Evolutionary conservation across 2,113 vertebrate genomes (phyloP), one percentile per base, ranked within the genome.

Genomic region (Elephas maximus): DNA sequence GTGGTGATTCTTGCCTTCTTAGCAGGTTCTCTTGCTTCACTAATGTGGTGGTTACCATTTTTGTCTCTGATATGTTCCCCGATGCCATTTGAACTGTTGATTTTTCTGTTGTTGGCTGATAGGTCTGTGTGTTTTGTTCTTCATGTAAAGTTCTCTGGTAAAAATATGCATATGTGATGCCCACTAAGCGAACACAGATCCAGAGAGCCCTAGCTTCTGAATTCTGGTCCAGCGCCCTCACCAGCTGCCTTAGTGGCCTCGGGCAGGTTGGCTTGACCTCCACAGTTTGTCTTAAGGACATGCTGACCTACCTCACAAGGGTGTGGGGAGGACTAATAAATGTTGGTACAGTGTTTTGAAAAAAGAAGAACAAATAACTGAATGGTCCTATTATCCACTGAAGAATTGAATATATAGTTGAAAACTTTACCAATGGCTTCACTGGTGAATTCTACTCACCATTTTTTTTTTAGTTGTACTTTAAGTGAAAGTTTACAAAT

Each of bases 311-410:
- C 97, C 97, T 98, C 98, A 96, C 97, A 97, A 97, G 96, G 97
- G 60, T 98, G 98, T 97, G 97, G 98, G 97, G 98, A 97, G 98
- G 97, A 77, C 90, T 90, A 97, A 97, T 96, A 97, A 98, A 98
- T 73, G 87, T 94, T 84, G 94, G 93, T 96, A 91, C 93, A 88
- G 23, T 80, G 92, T 95, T 97, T 93, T 96, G 86, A 91, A 97
- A 87, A 96, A 37, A 37, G 37, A 37, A 37, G 37, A 37, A 37
- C 37, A 37, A 37, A 37, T 37, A 37, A 37, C 37, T 37, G 37
- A 37, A 37, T 37, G 37, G 37, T 37, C 37, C 37, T 37, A 37
- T 37, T 37, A 37, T 37, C 37, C 37, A 37, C 37, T 37, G 37
- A 37, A 37, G 37, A 37, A 37, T 37, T 37, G 37, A 37, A 37